These are phyloP conservation scores for Bufotes viridis DNA, from an alignment of 2,797 vertebrate genomes.

Conservation along the genomic window DNA sequence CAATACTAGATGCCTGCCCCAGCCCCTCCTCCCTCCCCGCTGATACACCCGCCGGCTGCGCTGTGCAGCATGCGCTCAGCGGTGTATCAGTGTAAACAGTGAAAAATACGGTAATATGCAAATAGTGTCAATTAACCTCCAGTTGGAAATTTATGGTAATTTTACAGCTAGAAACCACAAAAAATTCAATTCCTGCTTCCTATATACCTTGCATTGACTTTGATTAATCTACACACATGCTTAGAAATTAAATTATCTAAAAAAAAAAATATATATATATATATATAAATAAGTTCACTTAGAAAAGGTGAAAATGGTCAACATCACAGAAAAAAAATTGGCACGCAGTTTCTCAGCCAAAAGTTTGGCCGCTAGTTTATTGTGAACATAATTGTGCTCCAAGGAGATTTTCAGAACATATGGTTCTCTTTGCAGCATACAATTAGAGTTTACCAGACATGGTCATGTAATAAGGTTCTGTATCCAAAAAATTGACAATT, in stretches of 20 bases:
- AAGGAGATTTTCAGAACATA: slow-evolving; percentile 7
- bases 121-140: too few species aligned
- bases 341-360: not conserved
- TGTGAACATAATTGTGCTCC: slow-evolving; percentile 12
- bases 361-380: slow-evolving; percentile 8
- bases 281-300: not conserved
- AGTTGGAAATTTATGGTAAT: too few species aligned
- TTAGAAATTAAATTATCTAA: not conserved
- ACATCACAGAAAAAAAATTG: not conserved
- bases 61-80: too few species aligned
- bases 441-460: not conserved
- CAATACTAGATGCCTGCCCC: too few species aligned
- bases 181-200: too few species aligned
- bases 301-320: slow-evolving; percentile 9
- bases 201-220: not conserved
- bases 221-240: not conserved
- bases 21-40: too few species aligned
- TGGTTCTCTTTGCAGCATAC: not conserved
- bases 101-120: too few species aligned
- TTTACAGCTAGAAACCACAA: too few species aligned
- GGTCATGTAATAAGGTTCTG: not conserved
- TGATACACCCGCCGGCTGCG: too few species aligned
- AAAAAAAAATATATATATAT: not conserved
- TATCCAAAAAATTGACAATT: not conserved
- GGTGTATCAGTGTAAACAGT: too few species aligned